Evolutionary conservation across 2,113 vertebrate species (phyloP).

Genomic region (Varanus komodoensis): DNA sequence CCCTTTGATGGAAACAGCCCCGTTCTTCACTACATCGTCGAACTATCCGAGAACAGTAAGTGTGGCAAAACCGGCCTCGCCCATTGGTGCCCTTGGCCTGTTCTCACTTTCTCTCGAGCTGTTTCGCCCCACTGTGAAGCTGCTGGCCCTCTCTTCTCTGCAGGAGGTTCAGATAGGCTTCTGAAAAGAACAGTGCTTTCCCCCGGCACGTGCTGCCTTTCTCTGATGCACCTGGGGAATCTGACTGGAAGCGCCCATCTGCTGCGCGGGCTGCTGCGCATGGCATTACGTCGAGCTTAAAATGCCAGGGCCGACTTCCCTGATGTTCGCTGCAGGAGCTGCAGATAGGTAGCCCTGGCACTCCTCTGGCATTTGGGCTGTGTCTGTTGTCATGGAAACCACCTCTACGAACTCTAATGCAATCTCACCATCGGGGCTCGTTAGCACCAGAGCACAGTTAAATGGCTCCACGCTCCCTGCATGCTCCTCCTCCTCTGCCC

Average conservation of each 20-base stretch:
- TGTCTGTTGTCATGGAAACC: slow-evolving; percentile 27
- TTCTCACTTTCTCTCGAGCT: neutral
- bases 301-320: slow-evolving; percentile 50
- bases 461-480: neutral
- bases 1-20: slow-evolving; percentile 97
- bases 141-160: neutral
- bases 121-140: neutral
- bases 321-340: slow-evolving; percentile 44
- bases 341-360: slow-evolving; percentile 26
- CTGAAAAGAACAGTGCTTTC: slow-evolving; percentile 51
- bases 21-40: slow-evolving; percentile 90
- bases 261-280: slow-evolving; percentile 43
- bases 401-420: neutral
- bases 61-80: neutral
- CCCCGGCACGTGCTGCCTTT: slow-evolving; percentile 39
- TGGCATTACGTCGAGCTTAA: slow-evolving; percentile 23
- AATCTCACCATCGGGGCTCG: neutral
- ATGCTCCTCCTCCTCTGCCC: no score
- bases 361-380: slow-evolving; percentile 15
- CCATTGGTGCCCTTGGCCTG: accelerated
- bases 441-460: neutral
- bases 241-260: slow-evolving; percentile 48
- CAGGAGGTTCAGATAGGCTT: neutral
- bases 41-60: slow-evolving; percentile 97
- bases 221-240: slow-evolving; percentile 48